These are phyloP conservation scores for Parazoanthus swiftii DNA, from an alignment of 92 coral and sea anemone species.

Conservation along the genomic window DNA sequence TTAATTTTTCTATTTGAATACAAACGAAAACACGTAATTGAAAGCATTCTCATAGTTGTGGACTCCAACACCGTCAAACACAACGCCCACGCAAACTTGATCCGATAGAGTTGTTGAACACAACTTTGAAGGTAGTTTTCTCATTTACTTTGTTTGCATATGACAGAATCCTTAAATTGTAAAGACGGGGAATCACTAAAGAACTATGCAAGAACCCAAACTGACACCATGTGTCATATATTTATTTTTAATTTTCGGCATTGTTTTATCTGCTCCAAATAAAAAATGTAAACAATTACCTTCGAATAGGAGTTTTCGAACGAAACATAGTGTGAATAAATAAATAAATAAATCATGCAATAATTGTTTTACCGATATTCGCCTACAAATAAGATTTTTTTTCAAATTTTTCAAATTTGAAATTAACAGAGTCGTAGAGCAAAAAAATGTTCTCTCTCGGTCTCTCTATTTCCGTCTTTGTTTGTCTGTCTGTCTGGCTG, in stretches of 20 bases:
- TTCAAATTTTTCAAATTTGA: too few species aligned
- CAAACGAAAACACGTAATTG: not conserved
- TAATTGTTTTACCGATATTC: not conserved
- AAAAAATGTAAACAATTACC: not conserved
- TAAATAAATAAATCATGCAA: not conserved
- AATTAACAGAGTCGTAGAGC: too few species aligned
- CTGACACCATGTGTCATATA: not conserved
- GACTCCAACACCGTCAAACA: not conserved
- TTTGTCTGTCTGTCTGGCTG: too few species aligned
- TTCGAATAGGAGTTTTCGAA: not conserved
- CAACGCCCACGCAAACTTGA: not conserved
- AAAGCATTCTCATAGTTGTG: not conserved
- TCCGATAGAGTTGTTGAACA: not conserved
- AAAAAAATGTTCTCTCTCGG: too few species aligned
- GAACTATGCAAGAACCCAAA: not conserved
- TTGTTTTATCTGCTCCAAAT: not conserved
- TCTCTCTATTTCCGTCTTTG: too few species aligned
- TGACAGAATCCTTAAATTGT: not conserved
- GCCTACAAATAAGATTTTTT: not conserved
- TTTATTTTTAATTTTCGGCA: not conserved
- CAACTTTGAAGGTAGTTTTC: not conserved
- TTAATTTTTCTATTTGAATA: constrained; percentile 8
- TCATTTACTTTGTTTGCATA: too few species aligned
- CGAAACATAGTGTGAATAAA: not conserved
- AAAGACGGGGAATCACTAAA: not conserved